Evolutionary conservation across 2,888 invertebrate species (phyloP).

Genomic region (Trichogramma evanescens): DNA sequence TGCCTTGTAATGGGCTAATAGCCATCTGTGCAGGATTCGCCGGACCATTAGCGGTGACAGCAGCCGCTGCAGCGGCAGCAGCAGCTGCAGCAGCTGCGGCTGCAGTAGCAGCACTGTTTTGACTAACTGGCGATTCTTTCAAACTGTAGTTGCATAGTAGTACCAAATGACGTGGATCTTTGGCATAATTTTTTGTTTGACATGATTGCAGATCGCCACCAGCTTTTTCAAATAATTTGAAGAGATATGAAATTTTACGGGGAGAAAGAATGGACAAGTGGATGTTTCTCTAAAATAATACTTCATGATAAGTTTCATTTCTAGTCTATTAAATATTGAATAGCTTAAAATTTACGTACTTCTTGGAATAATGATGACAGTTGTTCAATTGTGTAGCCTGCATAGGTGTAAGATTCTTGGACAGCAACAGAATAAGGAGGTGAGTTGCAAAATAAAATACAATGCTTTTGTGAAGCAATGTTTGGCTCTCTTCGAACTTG

Average conservation of each 20-base stretch:
- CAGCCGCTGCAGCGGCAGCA: slow-evolving; percentile 50
- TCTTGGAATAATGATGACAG: slow-evolving; percentile 72
- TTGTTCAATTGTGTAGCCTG: slow-evolving; percentile 77
- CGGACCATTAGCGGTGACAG: slow-evolving; percentile 47
- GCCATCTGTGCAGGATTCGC: slow-evolving; percentile 46
- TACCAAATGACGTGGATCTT: slow-evolving; percentile 77
- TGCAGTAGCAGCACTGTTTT: slow-evolving; percentile 52
- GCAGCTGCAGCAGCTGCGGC: slow-evolving; percentile 40
- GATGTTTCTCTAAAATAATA: slow-evolving; percentile 61
- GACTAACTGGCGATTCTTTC: slow-evolving; percentile 65
- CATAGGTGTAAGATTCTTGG: slow-evolving; percentile 63
- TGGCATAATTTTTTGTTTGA: slow-evolving; percentile 83
- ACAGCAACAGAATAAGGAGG: slow-evolving; percentile 85
- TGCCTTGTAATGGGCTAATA: slow-evolving; percentile 53
- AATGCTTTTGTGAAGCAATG: slow-evolving; percentile 61
- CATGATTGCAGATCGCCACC: slow-evolving; percentile 75
- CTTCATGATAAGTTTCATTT: too few relatives aligned
- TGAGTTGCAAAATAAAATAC: slow-evolving; percentile 82
- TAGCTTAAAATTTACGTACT: slow-evolving; percentile 34
- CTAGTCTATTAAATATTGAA: not conserved
- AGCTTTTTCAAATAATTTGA: slow-evolving; percentile 82
- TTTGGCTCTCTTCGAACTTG: slow-evolving; percentile 52
- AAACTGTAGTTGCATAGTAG: slow-evolving; percentile 50
- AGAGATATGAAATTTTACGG: slow-evolving; percentile 76
- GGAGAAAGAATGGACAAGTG: slow-evolving; percentile 85